These are phyloP conservation scores for Leucopsar rothschildi DNA, from an alignment of 2,113 vertebrate genomes.

Conservation along the genomic window DNA sequence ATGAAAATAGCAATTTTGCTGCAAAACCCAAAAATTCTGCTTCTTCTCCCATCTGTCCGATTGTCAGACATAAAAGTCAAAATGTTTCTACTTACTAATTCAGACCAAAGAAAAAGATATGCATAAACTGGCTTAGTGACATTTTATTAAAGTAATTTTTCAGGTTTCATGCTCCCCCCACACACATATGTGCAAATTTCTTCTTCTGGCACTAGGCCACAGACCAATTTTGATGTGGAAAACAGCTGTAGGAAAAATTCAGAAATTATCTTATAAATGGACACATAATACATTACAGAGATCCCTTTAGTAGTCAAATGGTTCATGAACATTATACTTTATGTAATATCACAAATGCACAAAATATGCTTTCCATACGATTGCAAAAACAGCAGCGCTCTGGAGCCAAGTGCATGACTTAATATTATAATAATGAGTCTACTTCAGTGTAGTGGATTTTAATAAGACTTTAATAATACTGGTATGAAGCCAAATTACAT, in stretches of 20 bases:
- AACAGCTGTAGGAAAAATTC: not conserved
- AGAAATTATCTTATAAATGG: constrained; percentile 17
- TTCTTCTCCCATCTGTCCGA: not conserved
- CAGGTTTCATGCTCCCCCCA: not conserved
- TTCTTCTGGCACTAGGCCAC: constrained; percentile 18
- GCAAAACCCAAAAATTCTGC: not conserved
- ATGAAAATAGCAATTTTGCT: not conserved
- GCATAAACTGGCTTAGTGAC: not conserved
- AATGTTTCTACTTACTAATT: not conserved
- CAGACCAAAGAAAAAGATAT: not conserved
- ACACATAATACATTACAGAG: not conserved
- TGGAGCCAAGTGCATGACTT: constrained; percentile 33
- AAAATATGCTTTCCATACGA: constrained; percentile 48
- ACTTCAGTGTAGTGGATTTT: constrained; percentile 55
- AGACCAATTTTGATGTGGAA: not conserved
- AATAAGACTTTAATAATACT: constrained; percentile 73
- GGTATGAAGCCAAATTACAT: constrained; percentile 67
- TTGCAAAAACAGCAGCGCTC: not conserved
- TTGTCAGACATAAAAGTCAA: not conserved
- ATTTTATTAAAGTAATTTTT: constrained; percentile 50
- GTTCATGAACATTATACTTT: not conserved
- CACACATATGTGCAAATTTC: not conserved
- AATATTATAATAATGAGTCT: constrained; percentile 60
- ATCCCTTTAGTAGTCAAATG: constrained; percentile 1
- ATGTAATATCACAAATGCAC: constrained; percentile 34